Base-by-base conservation (phyloP, 1,140 invertebrate species). In the Andrena cerasifolii region DNA sequence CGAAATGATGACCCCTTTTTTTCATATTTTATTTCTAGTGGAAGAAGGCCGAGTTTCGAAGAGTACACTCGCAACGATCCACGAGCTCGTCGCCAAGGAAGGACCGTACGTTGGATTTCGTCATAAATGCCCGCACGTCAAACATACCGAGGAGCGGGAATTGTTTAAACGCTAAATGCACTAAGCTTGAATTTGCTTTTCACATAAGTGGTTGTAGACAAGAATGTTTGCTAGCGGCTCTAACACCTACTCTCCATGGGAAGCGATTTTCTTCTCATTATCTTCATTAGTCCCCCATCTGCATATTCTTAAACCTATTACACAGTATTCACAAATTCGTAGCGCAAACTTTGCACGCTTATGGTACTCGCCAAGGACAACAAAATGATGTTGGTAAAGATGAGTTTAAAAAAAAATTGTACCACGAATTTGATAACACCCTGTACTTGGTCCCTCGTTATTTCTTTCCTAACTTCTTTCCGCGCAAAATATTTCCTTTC, bases 11-110 rank as follows among this genome's bases (percentile, higher is more conserved):
- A 8, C 49, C 1, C 8, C 6, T 56, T 8, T 61, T 68, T 79
- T 78, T 59, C 82, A 82, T 80, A 82, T 65, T 80, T 93, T 92
- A 33, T n/a, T n/a, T n/a, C n/a, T 83, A 96, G 96, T 96, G 90
- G 96, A 96, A 89, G 95, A 95, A 68, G 91, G 93, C 59, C 90
- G 94, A 77, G 90, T 93, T 88, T 90, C 94, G 8, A 94, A 94
- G 82, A 94, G 94, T 86, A 95, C 95, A 0, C 89, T 94, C 12
- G 84, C 92, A 62, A 92, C 94, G 6, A 92, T 97, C 33, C 88
- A 91, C 80, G 94, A 96, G 63, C 92, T 97, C 16, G 84, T 95
- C 2, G 90, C 93, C 78, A 94, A 94, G 75, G 96, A 97, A 92
- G 97, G 97, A 88, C 86, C 97, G 95, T 95, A 93, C 93, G 94